Evolutionary conservation across 2,888 invertebrate genomes (phyloP), one percentile per base, ranked within the genome.

Genomic region (Xanthorhoe spadicearia): DNA sequence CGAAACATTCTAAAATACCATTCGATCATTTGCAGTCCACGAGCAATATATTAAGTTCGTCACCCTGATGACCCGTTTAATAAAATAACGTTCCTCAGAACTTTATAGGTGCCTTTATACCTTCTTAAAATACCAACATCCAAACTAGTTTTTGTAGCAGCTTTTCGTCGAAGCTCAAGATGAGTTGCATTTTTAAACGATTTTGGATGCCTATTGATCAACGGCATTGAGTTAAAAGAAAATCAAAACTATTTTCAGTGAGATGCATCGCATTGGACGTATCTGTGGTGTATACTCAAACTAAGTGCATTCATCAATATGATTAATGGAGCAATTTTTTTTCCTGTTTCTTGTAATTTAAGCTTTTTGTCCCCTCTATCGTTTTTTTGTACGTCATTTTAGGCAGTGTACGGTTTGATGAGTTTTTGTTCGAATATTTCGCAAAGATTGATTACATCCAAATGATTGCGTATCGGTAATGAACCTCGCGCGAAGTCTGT

Each of bases 231-330:
- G 79, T 82, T 82, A 76, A 79, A 82, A 76, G 79, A 79, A 81
- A 80, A 78, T 79, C 74, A 73, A 75, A 77, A 81, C 82, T 81
- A 76, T 78, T 79, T 77, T 75, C 62, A 66, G 74, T 73, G 67
- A 71, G 74, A 75, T 73, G 78, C 80, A 76, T 74, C 69, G 66
- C 68, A 77, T 75, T 70, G 73, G 74, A 74, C 74, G 77, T 83
- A 80, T 83, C 80, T 79, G 75, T 83, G 78, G 23, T 23, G 23
- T 23, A 80, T 82, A 82, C 38, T 13, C 38, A 13, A 10, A 13
- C 83, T 81, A 81, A 84, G 81, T 86, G 85, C 85, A 86, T 88
- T 86, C 87, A 88, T 88, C 88, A 89, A 87, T 87, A 86, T 88
- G 89, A 88, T 88, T 89, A 87, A 89, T 89, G 87, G 79, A 80